phyloP scores from a whole-genome alignment of 2,113 vertebrate species.

The Perca schrenkii region DNA sequence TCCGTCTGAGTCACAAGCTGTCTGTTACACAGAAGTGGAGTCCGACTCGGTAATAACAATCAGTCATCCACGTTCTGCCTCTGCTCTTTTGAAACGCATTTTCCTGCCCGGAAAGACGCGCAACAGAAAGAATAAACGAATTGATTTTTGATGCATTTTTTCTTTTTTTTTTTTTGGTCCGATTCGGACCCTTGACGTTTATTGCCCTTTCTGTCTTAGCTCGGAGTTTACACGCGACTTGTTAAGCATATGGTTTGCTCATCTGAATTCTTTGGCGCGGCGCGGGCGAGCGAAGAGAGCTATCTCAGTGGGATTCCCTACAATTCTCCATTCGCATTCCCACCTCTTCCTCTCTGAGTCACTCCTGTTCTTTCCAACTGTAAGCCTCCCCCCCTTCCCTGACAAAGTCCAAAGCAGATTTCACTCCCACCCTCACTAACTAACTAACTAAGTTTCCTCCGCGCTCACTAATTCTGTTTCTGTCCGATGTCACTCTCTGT shows the following conservation, averaged over 20 bases:
- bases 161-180: neutral
- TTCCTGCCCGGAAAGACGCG: neutral
- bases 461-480: neutral
- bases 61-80: neutral
- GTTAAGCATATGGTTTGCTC: constrained; percentile 79
- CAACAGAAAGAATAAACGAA: constrained; percentile 6
- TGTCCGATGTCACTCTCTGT: constrained; percentile 28
- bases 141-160: neutral
- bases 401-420: constrained; percentile 62
- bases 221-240: constrained; percentile 56
- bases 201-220: constrained; percentile 29
- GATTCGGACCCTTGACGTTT: constrained; percentile 31
- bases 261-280: constrained; percentile 77
- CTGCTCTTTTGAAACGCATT: neutral
- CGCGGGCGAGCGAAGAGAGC: constrained; percentile 44
- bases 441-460: constrained; percentile 35
- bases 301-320: constrained; percentile 80
- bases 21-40: neutral
- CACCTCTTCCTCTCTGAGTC: constrained; percentile 77
- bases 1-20: constrained; percentile 13
- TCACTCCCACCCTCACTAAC: constrained; percentile 54
- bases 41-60: neutral
- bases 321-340: constrained; percentile 72
- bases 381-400: constrained; percentile 47
- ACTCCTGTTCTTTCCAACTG: constrained; percentile 79